Evolutionary conservation across 2,888 invertebrate genomes (phyloP), one percentile per base, ranked within the genome.

Genomic region (Oasisia sp.): DNA sequence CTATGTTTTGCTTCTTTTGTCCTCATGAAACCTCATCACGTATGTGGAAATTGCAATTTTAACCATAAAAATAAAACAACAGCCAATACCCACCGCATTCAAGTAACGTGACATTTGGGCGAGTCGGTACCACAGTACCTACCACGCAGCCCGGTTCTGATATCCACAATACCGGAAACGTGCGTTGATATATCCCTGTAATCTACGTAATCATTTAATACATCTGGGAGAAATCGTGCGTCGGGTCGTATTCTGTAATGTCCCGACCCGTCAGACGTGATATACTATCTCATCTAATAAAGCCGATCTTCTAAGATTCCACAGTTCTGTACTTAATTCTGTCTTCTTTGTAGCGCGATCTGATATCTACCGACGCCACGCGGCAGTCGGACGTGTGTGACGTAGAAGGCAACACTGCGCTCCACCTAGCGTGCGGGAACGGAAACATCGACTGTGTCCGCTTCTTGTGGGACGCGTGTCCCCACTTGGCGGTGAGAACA

Each of bases 371-470:
- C 74, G 74, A 74, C 74, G 19, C 74, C 14, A 19, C 5, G 74
- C 74, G 74, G 74, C 74, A 27, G 27, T 2, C 74, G 27, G 74
- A 74, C 74, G 74, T 74, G 74, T 74, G 74, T n/a, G 74, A 74
- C 74, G 74, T 7, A 27, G 74, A 74, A 7, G 74, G 74, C 74
- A 74, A 74, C 74, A 74, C 74, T n/a, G 74, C 74, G 74, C 74
- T 74, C 74, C 74, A 74, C 74, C 74, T 74, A n/a, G 74, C 74
- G 74, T 74, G 74, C 74, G 74, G 74, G 74, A 74, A 74, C 74
- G 74, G 74, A 19, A 19, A 74, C 74, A n/a, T 74, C 74, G 74
- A 19, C 74, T 74, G 74, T 7, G 74, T 74, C 74, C 74, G 74
- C 74, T 74, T 74, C 74, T 27, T 74, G 19, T 74, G 74, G 74